Evolutionary conservation across 2,797 vertebrate species (phyloP).

Genomic region (Nannoperca australis): DNA sequence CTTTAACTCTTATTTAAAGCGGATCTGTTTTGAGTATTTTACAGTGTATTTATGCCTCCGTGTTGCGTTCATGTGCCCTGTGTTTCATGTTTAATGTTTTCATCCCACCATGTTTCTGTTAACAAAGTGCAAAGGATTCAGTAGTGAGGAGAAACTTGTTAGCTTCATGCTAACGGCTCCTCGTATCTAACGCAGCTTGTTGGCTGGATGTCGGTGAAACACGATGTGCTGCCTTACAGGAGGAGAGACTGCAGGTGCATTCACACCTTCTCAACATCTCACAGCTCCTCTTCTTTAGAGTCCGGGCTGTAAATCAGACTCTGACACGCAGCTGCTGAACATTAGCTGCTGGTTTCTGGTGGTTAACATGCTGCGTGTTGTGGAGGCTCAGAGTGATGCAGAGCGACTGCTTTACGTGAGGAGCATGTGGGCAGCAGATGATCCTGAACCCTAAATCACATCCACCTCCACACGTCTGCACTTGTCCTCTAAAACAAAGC

Average conservation of each 20-base stretch:
- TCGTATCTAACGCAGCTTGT: too few relatives aligned
- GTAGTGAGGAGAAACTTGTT: too few relatives aligned
- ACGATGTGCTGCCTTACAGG: neutral
- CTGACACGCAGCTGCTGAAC: conserved; percentile 20
- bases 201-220: too few relatives aligned
- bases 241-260: neutral
- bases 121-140: too few relatives aligned
- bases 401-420: conserved; percentile 70
- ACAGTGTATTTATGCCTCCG: too few relatives aligned
- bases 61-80: too few relatives aligned
- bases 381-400: conserved; percentile 45
- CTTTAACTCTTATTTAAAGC: too few relatives aligned
- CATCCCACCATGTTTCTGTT: too few relatives aligned
- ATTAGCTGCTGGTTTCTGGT: conserved; percentile 19
- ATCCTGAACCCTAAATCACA: conserved; percentile 18
- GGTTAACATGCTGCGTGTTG: conserved; percentile 13
- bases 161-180: too few relatives aligned
- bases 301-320: neutral
- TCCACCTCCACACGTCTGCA: neutral
- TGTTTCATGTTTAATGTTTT: too few relatives aligned
- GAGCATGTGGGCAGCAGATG: conserved; percentile 59
- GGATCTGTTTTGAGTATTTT: too few relatives aligned
- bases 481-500: neutral
- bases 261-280: neutral
- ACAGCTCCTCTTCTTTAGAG: too few relatives aligned